These are phyloP conservation scores for Monopis laevigella DNA, from an alignment of 2,888 invertebrate genomes.

Conservation along the genomic window DNA sequence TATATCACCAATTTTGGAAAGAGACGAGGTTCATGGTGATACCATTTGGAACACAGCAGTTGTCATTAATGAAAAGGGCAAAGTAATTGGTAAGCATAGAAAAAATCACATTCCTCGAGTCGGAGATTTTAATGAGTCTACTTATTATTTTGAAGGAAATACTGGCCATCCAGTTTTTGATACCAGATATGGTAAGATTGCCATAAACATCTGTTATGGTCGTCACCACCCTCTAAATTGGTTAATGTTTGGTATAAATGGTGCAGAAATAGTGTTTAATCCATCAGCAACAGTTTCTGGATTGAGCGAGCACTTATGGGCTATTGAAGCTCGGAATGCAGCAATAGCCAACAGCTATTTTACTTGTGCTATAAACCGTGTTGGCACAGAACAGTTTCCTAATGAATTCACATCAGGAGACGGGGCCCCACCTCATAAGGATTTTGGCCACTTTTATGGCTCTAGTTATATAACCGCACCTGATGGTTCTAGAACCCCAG, in stretches of 20 bases:
- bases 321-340: constrained; percentile 94
- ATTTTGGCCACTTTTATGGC: constrained; percentile 97
- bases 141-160: constrained; percentile 96
- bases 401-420: constrained; percentile 60
- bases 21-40: constrained; percentile 88
- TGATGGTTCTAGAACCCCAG: constrained; percentile 91
- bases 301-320: constrained; percentile 93
- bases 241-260: constrained; percentile 97
- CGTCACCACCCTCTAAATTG: constrained; percentile 98
- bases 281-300: constrained; percentile 93
- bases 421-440: constrained; percentile 83
- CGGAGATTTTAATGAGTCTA: constrained; percentile 98
- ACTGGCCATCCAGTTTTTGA: constrained; percentile 96
- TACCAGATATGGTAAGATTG: constrained; percentile 88
- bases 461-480: constrained; percentile 95
- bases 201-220: constrained; percentile 97
- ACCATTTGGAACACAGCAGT: constrained; percentile 96
- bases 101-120: constrained; percentile 99
- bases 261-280: constrained; percentile 99
- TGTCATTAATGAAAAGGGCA: constrained; percentile 87
- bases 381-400: constrained; percentile 88
- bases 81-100: constrained; percentile 90
- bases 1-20: constrained; percentile 92
- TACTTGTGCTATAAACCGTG: constrained; percentile 93
- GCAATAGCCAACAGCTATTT: constrained; percentile 97